phyloP scores from a whole-genome alignment of 2,113 vertebrate genomes.

The Casuarius casuarius region DNA sequence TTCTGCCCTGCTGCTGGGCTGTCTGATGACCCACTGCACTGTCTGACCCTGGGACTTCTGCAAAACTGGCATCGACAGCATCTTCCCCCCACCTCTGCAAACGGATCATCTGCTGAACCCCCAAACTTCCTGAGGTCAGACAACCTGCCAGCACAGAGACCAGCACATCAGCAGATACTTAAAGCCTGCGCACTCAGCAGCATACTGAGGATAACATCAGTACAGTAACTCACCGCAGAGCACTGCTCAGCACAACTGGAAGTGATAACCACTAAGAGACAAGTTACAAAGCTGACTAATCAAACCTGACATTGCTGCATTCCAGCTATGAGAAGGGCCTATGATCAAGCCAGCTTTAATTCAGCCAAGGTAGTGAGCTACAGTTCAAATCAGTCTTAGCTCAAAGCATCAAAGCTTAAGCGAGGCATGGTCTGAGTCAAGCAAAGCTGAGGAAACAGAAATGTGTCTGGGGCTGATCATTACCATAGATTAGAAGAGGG shows the following conservation, averaged over 20 bases:
- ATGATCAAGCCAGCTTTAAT: not conserved
- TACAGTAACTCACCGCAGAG: not conserved
- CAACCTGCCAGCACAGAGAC: not conserved
- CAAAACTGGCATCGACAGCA: not conserved
- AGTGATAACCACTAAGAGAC: not conserved
- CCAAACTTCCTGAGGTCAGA: not conserved
- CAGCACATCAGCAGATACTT: not conserved
- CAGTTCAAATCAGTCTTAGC: not conserved
- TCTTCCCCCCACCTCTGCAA: constrained; percentile 3
- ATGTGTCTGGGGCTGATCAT: not conserved
- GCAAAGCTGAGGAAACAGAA: not conserved
- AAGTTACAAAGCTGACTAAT: constrained; percentile 18
- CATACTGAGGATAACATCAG: constrained; percentile 26
- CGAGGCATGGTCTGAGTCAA: not conserved
- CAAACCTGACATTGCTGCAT: not conserved
- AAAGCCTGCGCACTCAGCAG: constrained; percentile 50
- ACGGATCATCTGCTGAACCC: constrained; percentile 11
- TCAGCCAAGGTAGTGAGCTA: not conserved
- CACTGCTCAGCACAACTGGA: constrained; percentile 7
- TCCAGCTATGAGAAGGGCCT: constrained; percentile 9
- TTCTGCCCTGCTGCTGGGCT: not conserved
- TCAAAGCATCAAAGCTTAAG: not conserved
- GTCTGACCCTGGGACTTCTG: not conserved
- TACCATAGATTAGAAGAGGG: not conserved
- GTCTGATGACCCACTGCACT: not conserved